Conservation (phyloP, 1,140 invertebrate species). For the Palaemon carinicauda region DNA sequence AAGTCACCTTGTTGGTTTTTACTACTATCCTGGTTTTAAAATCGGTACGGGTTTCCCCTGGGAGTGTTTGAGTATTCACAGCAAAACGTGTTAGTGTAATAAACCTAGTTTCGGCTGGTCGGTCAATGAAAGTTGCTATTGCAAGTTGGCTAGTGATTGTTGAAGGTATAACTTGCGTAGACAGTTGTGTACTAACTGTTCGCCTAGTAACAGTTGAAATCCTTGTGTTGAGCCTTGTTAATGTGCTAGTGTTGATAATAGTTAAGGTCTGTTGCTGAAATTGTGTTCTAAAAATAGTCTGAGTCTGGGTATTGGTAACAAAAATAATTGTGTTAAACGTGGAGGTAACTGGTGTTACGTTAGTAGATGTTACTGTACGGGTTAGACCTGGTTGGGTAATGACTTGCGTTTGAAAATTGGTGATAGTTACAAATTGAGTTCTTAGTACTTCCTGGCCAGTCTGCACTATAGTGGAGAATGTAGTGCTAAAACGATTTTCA, state of each 20-base stretch:
- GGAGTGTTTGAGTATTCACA: constrained; percentile 3
- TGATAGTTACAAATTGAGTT: constrained; percentile 18
- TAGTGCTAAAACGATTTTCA: constrained; percentile 49
- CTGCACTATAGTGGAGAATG: constrained; percentile 38
- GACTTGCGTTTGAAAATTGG: constrained; percentile 22
- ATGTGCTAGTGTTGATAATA: constrained; percentile 1
- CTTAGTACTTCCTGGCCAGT: background rate
- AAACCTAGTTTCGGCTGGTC: constrained; percentile 13
- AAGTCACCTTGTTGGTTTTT: constrained; percentile 41
- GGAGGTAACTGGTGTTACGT: constrained; percentile 30
- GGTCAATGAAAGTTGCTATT: constrained; percentile 11
- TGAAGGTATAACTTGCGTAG: constrained; percentile 32
- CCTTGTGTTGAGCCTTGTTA: constrained; percentile 19
- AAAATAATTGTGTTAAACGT: constrained; percentile 22
- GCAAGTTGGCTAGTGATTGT: constrained; percentile 34
- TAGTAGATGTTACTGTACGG: constrained; percentile 34
- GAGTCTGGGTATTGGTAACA: constrained; percentile 39
- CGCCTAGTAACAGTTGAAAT: constrained; percentile 14
- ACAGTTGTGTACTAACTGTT: constrained; percentile 30
- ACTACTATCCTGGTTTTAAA: background rate
- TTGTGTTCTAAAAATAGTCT: constrained; percentile 31
- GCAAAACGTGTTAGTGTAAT: constrained; percentile 21
- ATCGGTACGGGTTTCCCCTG: constrained; percentile 15
- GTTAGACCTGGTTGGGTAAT: constrained; percentile 32
- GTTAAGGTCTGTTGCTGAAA: constrained; percentile 21